Conservation (phyloP, 1,140 invertebrate species). For the Leptonema lineaticorne region DNA sequence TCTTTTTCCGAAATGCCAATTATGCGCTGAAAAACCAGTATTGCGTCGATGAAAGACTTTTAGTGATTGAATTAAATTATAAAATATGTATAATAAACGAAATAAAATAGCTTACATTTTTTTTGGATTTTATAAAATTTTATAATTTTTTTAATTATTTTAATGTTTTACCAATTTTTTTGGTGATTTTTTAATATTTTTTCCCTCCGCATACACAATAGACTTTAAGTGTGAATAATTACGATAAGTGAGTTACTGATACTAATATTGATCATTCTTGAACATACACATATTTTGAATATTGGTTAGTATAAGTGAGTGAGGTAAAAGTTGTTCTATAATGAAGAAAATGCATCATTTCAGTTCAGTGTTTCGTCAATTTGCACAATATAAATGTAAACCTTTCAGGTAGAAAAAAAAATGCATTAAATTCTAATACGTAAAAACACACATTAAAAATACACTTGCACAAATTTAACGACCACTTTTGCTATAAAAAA, state of each 20-base stretch:
- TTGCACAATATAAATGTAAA: not conserved
- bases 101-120: conserved; percentile 16
- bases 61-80: conserved; percentile 8
- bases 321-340: not conserved
- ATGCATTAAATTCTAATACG: not conserved
- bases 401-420: too few relatives aligned
- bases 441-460: not conserved
- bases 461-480: conserved; percentile 6
- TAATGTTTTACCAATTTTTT: conserved; percentile 25
- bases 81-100: not conserved
- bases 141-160: conserved; percentile 19
- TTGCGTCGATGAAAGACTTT: not conserved
- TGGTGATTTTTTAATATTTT: conserved; percentile 18
- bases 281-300: conserved; percentile 1
- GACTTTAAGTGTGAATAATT: conserved; percentile 13
- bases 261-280: not conserved
- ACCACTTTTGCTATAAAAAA: not conserved
- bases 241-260: conserved; percentile 7
- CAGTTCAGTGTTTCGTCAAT: not conserved
- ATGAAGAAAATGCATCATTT: not conserved
- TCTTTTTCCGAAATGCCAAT: conserved; percentile 18
- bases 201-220: conserved; percentile 27
- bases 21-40: not conserved
- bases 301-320: not conserved
- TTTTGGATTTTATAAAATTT: conserved; percentile 25